A percentile compares a stretch with the other conserved stretches of the same genome.
These are phyloP conservation scores for Notamacropus eugenii DNA, from an alignment of 2,797 vertebrate genomes.

Conservation along the genomic window DNA sequence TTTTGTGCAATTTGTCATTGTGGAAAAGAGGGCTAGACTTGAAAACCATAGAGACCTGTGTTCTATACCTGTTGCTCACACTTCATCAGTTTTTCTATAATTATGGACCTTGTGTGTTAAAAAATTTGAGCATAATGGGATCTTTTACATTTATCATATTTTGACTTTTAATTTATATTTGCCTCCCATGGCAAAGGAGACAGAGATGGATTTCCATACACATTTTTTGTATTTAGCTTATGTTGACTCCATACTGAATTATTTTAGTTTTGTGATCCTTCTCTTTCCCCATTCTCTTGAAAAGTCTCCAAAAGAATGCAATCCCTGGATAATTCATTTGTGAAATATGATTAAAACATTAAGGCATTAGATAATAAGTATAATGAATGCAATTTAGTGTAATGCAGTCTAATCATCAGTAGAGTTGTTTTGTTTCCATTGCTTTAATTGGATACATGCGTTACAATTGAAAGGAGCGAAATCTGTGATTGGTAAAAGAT, in stretches of 20 bases:
- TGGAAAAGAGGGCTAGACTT: background rate
- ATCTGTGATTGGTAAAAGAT: background rate
- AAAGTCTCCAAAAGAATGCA: conserved; percentile 11
- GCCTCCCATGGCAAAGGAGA: background rate
- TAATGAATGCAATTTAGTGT: background rate
- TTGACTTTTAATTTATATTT: background rate
- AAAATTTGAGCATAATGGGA: background rate
- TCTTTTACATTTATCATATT: background rate
- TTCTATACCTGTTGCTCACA: background rate
- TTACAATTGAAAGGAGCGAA: background rate
- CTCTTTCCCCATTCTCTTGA: background rate
- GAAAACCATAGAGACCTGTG: background rate
- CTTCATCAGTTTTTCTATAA: background rate
- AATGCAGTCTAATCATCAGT: background rate
- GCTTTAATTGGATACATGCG: background rate
- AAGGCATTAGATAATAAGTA: background rate
- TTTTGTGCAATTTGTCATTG: background rate
- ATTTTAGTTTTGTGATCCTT: background rate
- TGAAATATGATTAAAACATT: background rate
- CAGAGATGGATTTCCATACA: background rate
- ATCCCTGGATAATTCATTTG: background rate
- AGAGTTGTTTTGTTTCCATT: background rate
- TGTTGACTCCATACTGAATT: background rate
- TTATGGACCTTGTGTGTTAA: background rate
- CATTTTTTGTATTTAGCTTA: background rate